Percentiles rank a stretch among this genome's conserved stretches.
Evolutionary conservation across 1,140 invertebrate species (phyloP).

Genomic region (Zaprionus taronus): DNA sequence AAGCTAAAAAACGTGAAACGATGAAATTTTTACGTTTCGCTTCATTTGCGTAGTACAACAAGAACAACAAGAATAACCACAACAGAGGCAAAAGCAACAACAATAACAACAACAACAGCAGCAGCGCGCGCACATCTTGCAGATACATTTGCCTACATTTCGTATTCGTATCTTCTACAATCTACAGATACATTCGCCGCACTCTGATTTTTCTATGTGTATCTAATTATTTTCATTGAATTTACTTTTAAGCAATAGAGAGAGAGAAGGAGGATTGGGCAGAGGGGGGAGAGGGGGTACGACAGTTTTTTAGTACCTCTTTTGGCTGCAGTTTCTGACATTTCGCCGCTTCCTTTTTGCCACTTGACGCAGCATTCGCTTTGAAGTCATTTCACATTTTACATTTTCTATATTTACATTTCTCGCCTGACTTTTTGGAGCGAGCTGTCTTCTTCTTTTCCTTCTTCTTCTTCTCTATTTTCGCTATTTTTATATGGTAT

Average conservation of each 20-base stretch:
- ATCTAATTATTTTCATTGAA: slow-evolving; percentile 45
- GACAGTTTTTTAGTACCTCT: slow-evolving; percentile 37
- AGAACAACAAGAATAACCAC: slow-evolving; percentile 24
- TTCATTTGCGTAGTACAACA: slow-evolving; percentile 69
- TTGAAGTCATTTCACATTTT: slow-evolving; percentile 50
- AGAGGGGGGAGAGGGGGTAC: background rate
- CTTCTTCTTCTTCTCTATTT: slow-evolving; percentile 28
- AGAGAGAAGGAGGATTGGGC: background rate
- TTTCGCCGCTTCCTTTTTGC: slow-evolving; percentile 28
- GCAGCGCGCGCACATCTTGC: slow-evolving; percentile 27
- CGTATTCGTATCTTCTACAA: slow-evolving; percentile 18
- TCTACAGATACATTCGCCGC: background rate
- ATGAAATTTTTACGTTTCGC: slow-evolving; percentile 67
- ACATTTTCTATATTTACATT: slow-evolving; percentile 43
- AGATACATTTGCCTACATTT: slow-evolving; percentile 36
- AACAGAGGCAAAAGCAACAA: background rate
- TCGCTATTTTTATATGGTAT: slow-evolving; percentile 29
- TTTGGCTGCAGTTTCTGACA: slow-evolving; percentile 34
- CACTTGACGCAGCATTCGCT: slow-evolving; percentile 34
- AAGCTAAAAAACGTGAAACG: slow-evolving; percentile 42
- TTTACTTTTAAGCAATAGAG: slow-evolving; percentile 11
- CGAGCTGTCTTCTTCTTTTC: background rate
- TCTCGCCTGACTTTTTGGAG: slow-evolving; percentile 45
- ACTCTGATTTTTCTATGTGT: slow-evolving; percentile 22
- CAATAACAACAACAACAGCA: background rate